These are phyloP conservation scores for Hydrocynus forskahlii DNA, from an alignment of 2,797 vertebrate genomes.

Conservation along the genomic window DNA sequence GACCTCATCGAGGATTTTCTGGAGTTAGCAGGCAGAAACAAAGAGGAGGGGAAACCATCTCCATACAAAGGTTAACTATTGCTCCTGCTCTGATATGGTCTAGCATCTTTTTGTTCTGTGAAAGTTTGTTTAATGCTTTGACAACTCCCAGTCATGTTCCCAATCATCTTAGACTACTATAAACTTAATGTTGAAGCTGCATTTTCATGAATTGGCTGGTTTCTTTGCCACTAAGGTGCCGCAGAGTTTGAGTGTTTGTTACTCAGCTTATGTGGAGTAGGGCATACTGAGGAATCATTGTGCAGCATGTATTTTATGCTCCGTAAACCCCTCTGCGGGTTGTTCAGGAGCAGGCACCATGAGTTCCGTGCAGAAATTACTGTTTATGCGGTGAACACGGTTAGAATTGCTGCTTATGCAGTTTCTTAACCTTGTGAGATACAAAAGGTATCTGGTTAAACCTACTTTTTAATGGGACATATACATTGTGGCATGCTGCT, in stretches of 20 bases:
- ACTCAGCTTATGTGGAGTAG: not conserved
- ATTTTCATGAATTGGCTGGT: not conserved
- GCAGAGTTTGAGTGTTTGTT: not conserved
- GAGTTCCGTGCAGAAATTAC: not conserved
- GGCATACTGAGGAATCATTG: not conserved
- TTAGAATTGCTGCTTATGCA: not conserved
- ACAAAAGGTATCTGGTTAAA: not conserved
- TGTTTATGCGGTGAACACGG: not conserved
- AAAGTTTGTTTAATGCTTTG: not conserved
- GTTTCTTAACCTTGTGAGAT: not conserved
- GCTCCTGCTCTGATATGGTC: not conserved
- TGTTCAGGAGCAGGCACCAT: not conserved
- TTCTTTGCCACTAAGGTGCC: not conserved
- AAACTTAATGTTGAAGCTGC: not conserved
- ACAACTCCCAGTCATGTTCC: not conserved
- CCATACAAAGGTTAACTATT: constrained; percentile 89
- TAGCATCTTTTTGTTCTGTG: not conserved
- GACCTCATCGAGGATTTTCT: constrained; percentile 99
- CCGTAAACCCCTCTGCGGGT: not conserved
- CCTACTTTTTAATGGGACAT: constrained; percentile 8
- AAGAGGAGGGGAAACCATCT: constrained; percentile 84
- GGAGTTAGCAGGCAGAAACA: constrained; percentile 86
- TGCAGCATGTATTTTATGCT: constrained; percentile 3
- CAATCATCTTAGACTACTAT: not conserved
- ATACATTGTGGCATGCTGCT: not conserved